phyloP scores from a whole-genome alignment of 2,888 invertebrate genomes.

The Philopedon plagiatum region DNA sequence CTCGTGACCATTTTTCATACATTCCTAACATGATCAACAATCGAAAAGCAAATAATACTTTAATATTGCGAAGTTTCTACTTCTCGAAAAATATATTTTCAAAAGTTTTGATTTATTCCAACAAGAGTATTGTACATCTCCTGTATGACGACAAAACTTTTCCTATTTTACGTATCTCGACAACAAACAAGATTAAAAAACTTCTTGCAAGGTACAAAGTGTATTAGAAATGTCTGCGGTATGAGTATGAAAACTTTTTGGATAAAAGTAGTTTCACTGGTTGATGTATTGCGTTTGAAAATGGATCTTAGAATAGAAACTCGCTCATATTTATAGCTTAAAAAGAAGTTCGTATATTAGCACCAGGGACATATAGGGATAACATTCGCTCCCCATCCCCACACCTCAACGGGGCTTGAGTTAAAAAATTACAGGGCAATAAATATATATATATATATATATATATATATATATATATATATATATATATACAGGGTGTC shows the following conservation, averaged over 20 bases:
- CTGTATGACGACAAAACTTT: slow-evolving; percentile 9
- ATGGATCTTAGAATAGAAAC: not conserved
- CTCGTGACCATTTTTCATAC: not conserved
- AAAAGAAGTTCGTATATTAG: not conserved
- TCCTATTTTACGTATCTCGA: not conserved
- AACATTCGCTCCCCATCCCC: too few species aligned
- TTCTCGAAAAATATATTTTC: not conserved
- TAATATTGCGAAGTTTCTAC: not conserved
- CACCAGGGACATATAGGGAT: too few species aligned
- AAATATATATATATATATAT: too few species aligned
- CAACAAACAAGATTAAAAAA: slow-evolving; percentile 7
- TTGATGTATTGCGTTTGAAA: not conserved
- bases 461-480: too few species aligned
- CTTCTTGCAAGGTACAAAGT: not conserved
- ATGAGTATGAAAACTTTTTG: slow-evolving; percentile 3
- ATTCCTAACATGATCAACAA: not conserved
- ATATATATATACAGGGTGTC: too few species aligned
- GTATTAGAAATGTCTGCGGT: not conserved
- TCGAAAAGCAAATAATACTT: slow-evolving; percentile 3
- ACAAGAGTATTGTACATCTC: not conserved
- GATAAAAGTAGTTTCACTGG: not conserved
- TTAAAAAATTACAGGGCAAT: too few species aligned
- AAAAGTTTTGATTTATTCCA: slow-evolving; percentile 3
- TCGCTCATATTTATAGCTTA: not conserved
- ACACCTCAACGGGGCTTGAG: too few species aligned